Evolutionary conservation across 1,140 invertebrate species (phyloP).

Genomic region (Neuroterus valhalla): DNA sequence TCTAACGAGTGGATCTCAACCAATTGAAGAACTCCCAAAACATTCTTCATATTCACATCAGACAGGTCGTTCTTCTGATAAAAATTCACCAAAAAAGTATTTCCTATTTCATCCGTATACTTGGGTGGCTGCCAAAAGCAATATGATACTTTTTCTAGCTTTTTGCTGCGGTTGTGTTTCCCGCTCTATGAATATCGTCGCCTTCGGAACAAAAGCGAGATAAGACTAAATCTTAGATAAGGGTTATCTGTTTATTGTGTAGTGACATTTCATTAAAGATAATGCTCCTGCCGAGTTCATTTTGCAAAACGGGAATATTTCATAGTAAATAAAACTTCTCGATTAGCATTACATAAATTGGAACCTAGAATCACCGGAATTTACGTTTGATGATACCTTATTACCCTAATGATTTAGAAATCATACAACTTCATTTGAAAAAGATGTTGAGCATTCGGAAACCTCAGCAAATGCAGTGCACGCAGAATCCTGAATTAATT

Average conservation of each 20-base stretch:
- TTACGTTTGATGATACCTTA: too few species aligned
- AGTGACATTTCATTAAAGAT: too few species aligned
- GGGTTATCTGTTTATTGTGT: too few species aligned
- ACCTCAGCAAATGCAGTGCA: constrained; percentile 8
- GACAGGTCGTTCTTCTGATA: too few species aligned
- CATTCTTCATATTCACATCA: constrained; percentile 3
- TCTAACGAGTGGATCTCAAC: background rate
- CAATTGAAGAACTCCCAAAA: background rate
- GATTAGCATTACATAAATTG: too few species aligned
- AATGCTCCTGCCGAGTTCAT: too few species aligned
- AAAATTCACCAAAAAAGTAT: background rate
- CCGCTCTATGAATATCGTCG: constrained; percentile 9
- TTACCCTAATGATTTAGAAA: too few species aligned
- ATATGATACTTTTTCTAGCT: constrained; percentile 58
- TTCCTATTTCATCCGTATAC: constrained; percentile 30
- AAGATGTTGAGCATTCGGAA: background rate
- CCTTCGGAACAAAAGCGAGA: constrained; percentile 7
- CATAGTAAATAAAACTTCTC: too few species aligned
- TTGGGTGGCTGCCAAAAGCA: constrained; percentile 57
- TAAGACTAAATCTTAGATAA: too few species aligned
- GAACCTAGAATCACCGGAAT: too few species aligned
- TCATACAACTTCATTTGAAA: background rate
- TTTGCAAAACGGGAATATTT: too few species aligned
- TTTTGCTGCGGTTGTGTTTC: constrained; percentile 40
- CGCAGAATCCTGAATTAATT: constrained; percentile 58